Conservation (phyloP, 2,888 invertebrate species). For the Keiferia lycopersicella region DNA sequence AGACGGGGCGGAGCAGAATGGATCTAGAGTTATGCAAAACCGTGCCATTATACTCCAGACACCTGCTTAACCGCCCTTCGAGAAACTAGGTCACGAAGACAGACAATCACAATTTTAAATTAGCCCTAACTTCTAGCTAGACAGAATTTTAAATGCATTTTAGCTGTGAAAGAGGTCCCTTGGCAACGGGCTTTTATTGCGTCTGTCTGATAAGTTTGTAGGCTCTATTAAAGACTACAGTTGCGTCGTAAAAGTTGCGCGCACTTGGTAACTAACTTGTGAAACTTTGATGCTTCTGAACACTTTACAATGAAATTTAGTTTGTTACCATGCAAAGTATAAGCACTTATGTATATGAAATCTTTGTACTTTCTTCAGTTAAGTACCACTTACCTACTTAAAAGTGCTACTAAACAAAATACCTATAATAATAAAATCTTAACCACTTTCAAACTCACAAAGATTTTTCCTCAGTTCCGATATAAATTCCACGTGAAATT, state of each 20-base stretch:
- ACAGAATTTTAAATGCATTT: conserved; percentile 33
- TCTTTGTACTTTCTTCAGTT: too few relatives aligned
- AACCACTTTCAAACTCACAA: too few relatives aligned
- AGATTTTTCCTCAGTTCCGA: too few relatives aligned
- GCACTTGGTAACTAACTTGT: conserved; percentile 19
- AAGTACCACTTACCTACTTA: too few relatives aligned
- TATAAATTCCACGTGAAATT: too few relatives aligned
- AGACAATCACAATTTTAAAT: conserved; percentile 79
- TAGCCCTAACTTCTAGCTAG: conserved; percentile 53
- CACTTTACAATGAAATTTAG: background rate
- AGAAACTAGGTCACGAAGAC: conserved; percentile 72
- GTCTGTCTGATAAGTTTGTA: conserved; percentile 32
- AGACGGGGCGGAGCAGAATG: conserved; percentile 60
- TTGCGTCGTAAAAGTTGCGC: conserved; percentile 10
- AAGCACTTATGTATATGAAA: too few relatives aligned
- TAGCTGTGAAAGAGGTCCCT: conserved; percentile 31
- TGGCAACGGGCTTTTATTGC: conserved; percentile 39
- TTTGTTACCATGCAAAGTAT: too few relatives aligned
- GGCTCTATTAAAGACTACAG: conserved; percentile 15
- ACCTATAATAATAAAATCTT: too few relatives aligned
- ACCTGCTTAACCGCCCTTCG: conserved; percentile 69
- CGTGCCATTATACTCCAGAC: conserved; percentile 58
- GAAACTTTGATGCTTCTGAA: conserved; percentile 16
- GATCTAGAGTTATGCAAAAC: conserved; percentile 60
- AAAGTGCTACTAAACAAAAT: too few relatives aligned